A percentile compares a stretch with the other conserved stretches of the same genome.
Conservation (phyloP, 2,888 invertebrate genomes). For the Acleris literana region DNA sequence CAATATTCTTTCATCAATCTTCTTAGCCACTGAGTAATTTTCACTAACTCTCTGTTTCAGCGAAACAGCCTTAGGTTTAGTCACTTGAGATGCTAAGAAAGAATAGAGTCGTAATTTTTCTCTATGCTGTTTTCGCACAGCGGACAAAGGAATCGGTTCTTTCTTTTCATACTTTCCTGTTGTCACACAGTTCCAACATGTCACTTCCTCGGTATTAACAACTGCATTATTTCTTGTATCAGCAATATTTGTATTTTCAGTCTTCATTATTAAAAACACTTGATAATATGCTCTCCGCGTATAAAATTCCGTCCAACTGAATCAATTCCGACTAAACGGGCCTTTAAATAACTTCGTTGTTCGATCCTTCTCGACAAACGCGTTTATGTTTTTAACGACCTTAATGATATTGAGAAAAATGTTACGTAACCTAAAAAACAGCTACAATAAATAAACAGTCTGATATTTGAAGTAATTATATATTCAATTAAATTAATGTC, state of each 20-base stretch:
- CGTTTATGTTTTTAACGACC: conserved; percentile 65
- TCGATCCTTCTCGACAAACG: conserved; percentile 38
- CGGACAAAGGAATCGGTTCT: conserved; percentile 56
- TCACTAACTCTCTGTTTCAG: conserved; percentile 69
- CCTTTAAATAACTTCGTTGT: conserved; percentile 60
- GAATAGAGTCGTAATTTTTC: conserved; percentile 68
- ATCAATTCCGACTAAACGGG: conserved; percentile 15
- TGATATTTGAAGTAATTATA: conserved; percentile 45
- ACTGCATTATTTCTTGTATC: conserved; percentile 39
- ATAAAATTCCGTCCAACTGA: conserved; percentile 16
- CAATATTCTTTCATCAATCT: conserved; percentile 59
- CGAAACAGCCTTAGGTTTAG: conserved; percentile 64
- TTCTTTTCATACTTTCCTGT: conserved; percentile 50
- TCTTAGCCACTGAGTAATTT: conserved; percentile 64
- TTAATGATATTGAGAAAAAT: conserved; percentile 41
- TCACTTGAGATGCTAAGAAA: conserved; percentile 64
- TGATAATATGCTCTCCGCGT: conserved; percentile 14
- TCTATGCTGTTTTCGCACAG: conserved; percentile 61
- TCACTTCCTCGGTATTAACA: conserved; percentile 51
- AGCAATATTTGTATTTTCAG: conserved; percentile 32
- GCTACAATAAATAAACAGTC: conserved; percentile 7
- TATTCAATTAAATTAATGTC: conserved; percentile 52
- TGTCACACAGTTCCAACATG: conserved; percentile 73
- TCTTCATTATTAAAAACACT: conserved; percentile 17
- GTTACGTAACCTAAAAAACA: conserved; percentile 32